phyloP scores from a whole-genome alignment of 2,113 vertebrate genomes.

The Bambusicola thoracicus region DNA sequence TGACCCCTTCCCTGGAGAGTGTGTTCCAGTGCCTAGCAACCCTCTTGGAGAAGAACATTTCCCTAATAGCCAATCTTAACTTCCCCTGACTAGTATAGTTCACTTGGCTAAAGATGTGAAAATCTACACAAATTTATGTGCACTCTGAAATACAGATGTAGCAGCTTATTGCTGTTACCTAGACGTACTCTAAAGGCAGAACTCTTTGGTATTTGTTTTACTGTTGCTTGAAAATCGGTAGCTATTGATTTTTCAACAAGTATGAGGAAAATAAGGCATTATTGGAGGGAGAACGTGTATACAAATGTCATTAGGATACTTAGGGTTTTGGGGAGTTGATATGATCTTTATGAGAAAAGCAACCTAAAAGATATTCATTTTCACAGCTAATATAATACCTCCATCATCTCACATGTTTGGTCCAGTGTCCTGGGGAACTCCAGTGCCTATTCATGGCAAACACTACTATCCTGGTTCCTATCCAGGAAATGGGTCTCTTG shows the following conservation, averaged over 20 bases:
- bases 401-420: constrained; percentile 82
- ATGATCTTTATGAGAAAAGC: not conserved
- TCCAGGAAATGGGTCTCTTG: constrained; percentile 76
- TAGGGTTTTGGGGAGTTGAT: not conserved
- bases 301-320: not conserved
- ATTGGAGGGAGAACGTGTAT: not conserved
- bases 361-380: constrained; percentile 26
- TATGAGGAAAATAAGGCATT: not conserved
- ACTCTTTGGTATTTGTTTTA: not conserved
- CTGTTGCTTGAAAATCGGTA: not conserved
- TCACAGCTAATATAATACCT: constrained; percentile 82
- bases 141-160: not conserved
- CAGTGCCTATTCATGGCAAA: constrained; percentile 79
- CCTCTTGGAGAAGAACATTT: not conserved
- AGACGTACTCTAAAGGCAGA: not conserved
- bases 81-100: not conserved
- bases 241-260: not conserved
- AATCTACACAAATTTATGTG: not conserved
- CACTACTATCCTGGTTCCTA: constrained; percentile 85
- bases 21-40: not conserved
- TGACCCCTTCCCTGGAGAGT: not conserved
- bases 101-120: not conserved
- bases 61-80: not conserved
- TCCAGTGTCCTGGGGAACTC: constrained; percentile 84
- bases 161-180: not conserved